phyloP scores from a whole-genome alignment of 2,888 invertebrate genomes.

The Eilema caniola region DNA sequence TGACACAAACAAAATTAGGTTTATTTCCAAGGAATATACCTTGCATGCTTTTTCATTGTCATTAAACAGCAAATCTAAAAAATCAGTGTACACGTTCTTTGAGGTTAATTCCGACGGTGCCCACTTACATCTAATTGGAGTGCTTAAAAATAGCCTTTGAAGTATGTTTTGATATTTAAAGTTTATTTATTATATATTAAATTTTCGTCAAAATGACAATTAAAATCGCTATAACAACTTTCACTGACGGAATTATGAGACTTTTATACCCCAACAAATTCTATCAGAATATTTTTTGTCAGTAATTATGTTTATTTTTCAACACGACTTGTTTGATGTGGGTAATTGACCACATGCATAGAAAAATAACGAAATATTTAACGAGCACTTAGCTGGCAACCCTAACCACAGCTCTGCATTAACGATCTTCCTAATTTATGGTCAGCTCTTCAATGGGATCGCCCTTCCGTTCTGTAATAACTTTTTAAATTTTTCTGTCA shows the following conservation, averaged over 20 bases:
- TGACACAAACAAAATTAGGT: too few species aligned
- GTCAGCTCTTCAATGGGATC: conserved; percentile 54
- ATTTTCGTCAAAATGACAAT: not conserved
- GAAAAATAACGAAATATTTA: conserved; percentile 13
- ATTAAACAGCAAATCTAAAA: not conserved
- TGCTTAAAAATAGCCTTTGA: not conserved
- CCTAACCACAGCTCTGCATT: conserved; percentile 38
- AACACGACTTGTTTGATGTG: conserved; percentile 14
- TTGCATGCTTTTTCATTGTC: not conserved
- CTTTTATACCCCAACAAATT: not conserved
- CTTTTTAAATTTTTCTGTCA: conserved; percentile 53
- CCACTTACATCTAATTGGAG: not conserved
- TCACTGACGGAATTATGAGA: conserved; percentile 6
- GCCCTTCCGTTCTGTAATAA: conserved; percentile 50
- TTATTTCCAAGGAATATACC: too few species aligned
- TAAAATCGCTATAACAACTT: not conserved
- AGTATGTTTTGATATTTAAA: not conserved
- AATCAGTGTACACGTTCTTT: not conserved
- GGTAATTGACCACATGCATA: conserved; percentile 12
- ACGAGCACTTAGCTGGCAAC: conserved; percentile 31
- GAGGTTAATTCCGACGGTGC: not conserved
- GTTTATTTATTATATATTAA: not conserved
- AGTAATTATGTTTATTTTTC: not conserved
- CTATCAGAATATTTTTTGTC: not conserved
- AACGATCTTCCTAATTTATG: conserved; percentile 58